Percentiles rank a stretch among this genome's conserved stretches.
These are phyloP conservation scores for Oreohelix idahoensis DNA, from an alignment of 1,140 invertebrate genomes.

Conservation along the genomic window DNA sequence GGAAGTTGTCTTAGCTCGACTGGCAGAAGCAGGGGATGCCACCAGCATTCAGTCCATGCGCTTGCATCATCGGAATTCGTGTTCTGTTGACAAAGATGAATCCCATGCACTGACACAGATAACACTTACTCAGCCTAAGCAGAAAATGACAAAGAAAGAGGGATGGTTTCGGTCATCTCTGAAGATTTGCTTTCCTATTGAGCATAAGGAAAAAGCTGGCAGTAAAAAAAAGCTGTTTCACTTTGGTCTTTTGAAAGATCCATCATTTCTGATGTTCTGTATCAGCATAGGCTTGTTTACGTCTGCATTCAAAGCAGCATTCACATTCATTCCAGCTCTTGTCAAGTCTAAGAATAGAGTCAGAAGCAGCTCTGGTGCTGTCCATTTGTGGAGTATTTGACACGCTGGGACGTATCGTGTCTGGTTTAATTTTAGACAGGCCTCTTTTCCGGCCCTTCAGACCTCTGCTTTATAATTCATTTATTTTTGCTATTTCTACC, in stretches of 20 bases:
- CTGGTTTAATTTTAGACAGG: constrained; percentile 53
- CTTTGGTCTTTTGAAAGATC: constrained; percentile 55
- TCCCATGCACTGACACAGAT: background rate
- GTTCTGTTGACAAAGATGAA: background rate
- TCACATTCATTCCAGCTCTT: constrained; percentile 60
- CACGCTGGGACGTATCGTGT: constrained; percentile 50
- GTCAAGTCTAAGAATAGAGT: constrained; percentile 52
- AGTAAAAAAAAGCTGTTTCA: constrained; percentile 46
- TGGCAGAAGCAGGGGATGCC: background rate
- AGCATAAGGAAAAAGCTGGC: background rate
- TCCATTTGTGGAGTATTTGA: constrained; percentile 58
- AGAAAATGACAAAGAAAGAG: background rate
- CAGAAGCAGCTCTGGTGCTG: constrained; percentile 52
- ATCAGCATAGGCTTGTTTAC: constrained; percentile 58
- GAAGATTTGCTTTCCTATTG: constrained; percentile 32
- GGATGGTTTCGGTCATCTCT: background rate
- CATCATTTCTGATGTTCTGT: constrained; percentile 55
- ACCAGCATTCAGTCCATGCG: background rate
- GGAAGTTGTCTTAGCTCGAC: background rate
- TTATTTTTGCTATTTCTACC: constrained; percentile 54
- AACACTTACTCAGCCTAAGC: background rate
- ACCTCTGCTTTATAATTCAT: constrained; percentile 53
- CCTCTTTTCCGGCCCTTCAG: constrained; percentile 49
- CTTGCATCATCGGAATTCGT: background rate
- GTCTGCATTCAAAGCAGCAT: constrained; percentile 52